phyloP scores from a whole-genome alignment of 2,888 invertebrate species.

The Nematopogon swammerdamellus region DNA sequence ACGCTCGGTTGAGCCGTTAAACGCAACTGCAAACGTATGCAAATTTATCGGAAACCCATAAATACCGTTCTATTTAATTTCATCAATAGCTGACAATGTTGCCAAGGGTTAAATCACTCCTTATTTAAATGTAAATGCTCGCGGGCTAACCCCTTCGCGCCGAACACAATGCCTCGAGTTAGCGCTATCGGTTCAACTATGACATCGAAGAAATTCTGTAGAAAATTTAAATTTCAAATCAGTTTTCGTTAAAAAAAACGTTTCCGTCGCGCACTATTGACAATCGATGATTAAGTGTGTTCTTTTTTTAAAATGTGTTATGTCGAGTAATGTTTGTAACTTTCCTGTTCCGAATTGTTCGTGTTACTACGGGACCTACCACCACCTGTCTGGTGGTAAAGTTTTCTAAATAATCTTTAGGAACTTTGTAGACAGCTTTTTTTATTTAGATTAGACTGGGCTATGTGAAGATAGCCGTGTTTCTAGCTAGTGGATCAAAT shows the following conservation, averaged over 20 bases:
- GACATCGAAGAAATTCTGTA: constrained; percentile 37
- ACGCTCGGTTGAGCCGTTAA: too few species aligned
- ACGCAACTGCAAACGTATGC: constrained; percentile 13
- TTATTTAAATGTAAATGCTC: constrained; percentile 47
- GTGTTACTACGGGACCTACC: too few species aligned
- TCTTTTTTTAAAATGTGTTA: constrained; percentile 21
- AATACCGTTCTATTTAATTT: constrained; percentile 26
- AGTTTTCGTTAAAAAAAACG: constrained; percentile 6
- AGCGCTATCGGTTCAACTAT: constrained; percentile 9
- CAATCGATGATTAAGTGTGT: constrained; percentile 38
- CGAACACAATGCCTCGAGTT: neutral
- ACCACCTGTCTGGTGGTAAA: too few species aligned
- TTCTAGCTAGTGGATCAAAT: too few species aligned
- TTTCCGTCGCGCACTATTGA: constrained; percentile 30
- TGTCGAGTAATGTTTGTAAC: constrained; percentile 29
- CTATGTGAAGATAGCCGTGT: too few species aligned
- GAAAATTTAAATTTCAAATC: constrained; percentile 42
- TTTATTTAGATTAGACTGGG: too few species aligned
- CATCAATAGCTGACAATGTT: constrained; percentile 29
- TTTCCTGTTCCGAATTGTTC: too few species aligned
- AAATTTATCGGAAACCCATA: constrained; percentile 18
- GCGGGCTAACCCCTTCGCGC: constrained; percentile 20
- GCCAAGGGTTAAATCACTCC: constrained; percentile 27
- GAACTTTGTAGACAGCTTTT: too few species aligned
- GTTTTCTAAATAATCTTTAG: too few species aligned